phyloP scores from a whole-genome alignment of 1,140 invertebrate genomes.

The Hesperophylax magnus region DNA sequence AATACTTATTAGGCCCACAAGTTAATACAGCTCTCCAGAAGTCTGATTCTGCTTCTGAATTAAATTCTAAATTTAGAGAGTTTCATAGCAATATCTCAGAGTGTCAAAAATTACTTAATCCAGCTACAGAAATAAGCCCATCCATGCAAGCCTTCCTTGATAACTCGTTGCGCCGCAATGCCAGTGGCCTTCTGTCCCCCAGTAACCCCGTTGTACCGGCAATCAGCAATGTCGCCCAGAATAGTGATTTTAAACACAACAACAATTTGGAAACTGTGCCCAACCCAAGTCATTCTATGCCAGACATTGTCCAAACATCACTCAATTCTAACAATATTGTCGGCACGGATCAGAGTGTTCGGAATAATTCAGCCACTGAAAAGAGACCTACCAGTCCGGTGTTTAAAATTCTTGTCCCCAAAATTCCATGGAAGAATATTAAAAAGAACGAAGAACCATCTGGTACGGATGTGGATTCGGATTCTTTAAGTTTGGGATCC shows the following conservation, averaged over 20 bases:
- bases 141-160: constrained; percentile 81
- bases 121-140: constrained; percentile 81
- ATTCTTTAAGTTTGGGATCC: constrained; percentile 72
- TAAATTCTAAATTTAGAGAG: constrained; percentile 86
- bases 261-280: background rate
- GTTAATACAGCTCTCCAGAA: constrained; percentile 78
- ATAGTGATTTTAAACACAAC: background rate
- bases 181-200: constrained; percentile 62
- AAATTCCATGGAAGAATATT: constrained; percentile 73
- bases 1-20: constrained; percentile 81
- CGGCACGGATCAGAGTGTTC: constrained; percentile 43
- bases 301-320: constrained; percentile 63
- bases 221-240: background rate
- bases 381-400: constrained; percentile 69
- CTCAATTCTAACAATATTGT: constrained; percentile 26
- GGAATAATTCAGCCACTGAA: constrained; percentile 36
- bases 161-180: constrained; percentile 48
- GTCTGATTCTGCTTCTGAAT: constrained; percentile 86
- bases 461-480: constrained; percentile 74
- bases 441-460: constrained; percentile 63
- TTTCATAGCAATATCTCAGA: constrained; percentile 90
- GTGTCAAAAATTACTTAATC: constrained; percentile 89
- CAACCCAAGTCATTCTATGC: constrained; percentile 59
- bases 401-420: constrained; percentile 76
- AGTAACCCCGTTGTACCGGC: constrained; percentile 56